Conservation (phyloP, 2,113 vertebrate species). For the Calidris pygmaea region DNA sequence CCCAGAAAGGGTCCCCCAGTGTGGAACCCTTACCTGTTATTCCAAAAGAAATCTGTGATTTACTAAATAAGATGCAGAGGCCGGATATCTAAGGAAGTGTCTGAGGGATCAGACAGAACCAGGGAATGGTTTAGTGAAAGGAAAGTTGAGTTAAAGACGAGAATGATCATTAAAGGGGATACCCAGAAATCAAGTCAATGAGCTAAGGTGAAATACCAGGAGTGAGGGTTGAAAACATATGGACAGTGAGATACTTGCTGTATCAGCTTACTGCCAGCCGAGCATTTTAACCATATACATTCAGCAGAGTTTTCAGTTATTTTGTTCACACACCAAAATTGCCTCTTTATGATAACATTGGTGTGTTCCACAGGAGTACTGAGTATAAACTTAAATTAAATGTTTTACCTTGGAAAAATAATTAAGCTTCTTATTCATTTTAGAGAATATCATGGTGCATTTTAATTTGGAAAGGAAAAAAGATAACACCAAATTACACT, state of each 20-base stretch:
- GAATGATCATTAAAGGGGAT: neutral
- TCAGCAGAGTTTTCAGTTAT: neutral
- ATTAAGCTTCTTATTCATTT: constrained; percentile 45
- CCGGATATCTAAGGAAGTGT: neutral
- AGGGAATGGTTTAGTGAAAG: neutral
- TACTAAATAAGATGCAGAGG: neutral
- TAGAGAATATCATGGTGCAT: neutral
- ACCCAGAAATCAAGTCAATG: neutral
- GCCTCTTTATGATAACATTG: neutral
- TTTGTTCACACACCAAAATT: neutral
- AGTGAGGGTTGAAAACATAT: neutral
- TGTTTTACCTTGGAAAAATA: constrained; percentile 57
- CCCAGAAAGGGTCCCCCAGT: neutral
- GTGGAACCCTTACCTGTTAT: neutral
- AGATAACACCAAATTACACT: constrained; percentile 19
- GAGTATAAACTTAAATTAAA: constrained; percentile 22
- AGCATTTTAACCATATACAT: neutral
- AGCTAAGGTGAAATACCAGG: neutral
- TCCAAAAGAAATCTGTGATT: neutral
- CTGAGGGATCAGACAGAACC: neutral
- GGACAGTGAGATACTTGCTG: neutral
- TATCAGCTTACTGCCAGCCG: neutral
- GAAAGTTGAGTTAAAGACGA: neutral
- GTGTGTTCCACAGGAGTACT: neutral
- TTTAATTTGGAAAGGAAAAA: constrained; percentile 47